Percentiles rank a stretch among this genome's conserved stretches.
Evolutionary conservation across 2,888 invertebrate species (phyloP).

Genomic region (Spilarctia lutea): DNA sequence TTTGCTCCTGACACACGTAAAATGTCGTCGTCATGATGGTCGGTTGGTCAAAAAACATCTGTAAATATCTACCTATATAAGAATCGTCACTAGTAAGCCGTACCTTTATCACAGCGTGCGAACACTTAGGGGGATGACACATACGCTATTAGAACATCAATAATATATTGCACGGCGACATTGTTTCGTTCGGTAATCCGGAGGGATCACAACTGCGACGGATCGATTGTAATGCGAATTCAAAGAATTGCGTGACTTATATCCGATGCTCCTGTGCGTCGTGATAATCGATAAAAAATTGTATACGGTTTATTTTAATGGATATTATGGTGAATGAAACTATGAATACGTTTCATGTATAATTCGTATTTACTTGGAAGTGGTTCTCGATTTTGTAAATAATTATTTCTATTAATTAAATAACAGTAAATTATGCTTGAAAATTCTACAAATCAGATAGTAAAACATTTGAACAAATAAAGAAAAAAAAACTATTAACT

Average conservation of each 20-base stretch:
- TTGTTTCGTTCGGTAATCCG: slow-evolving; percentile 47
- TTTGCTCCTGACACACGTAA: not conserved
- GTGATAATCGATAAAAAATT: slow-evolving; percentile 36
- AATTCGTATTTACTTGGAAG: not conserved
- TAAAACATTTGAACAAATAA: too few relatives aligned
- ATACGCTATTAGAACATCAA: slow-evolving; percentile 20
- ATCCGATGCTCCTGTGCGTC: slow-evolving; percentile 35
- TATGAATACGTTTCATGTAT: not conserved
- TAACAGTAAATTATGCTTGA: too few relatives aligned
- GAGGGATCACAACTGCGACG: slow-evolving; percentile 49
- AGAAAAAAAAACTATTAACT: too few relatives aligned
- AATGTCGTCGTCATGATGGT: not conserved
- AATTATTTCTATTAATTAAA: too few relatives aligned
- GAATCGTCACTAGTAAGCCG: not conserved
- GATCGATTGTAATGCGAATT: slow-evolving; percentile 49
- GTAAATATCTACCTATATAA: not conserved
- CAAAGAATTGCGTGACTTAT: slow-evolving; percentile 51
- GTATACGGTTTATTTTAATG: not conserved
- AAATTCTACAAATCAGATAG: too few relatives aligned
- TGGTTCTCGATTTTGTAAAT: too few relatives aligned
- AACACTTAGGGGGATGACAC: slow-evolving; percentile 25
- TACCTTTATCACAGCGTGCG: slow-evolving; percentile 16
- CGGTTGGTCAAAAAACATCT: not conserved
- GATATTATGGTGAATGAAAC: too few relatives aligned
- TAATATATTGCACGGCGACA: slow-evolving; percentile 16